These are phyloP conservation scores for Atrina japonica DNA, from an alignment of 2,888 invertebrate species.

Conservation along the genomic window DNA sequence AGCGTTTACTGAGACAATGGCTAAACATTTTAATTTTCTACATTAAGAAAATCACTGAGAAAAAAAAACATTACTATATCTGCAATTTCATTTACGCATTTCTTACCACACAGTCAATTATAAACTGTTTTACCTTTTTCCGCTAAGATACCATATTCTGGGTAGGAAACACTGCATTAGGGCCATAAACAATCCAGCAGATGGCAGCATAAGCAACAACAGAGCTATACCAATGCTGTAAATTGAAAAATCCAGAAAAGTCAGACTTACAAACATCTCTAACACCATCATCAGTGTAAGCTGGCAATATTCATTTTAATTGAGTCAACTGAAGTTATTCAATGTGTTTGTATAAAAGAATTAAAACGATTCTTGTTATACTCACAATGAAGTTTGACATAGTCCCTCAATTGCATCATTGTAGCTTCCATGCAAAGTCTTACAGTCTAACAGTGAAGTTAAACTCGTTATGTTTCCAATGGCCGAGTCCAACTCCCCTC, in stretches of 20 bases:
- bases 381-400: slow-evolving; percentile 90
- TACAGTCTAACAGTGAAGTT: slow-evolving; percentile 91
- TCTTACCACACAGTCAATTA: no score
- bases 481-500: slow-evolving; percentile 58
- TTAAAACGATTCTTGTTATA: no score
- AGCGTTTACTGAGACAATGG: no score
- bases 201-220: slow-evolving; percentile 92
- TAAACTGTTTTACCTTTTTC: slow-evolving; percentile 86
- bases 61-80: no score
- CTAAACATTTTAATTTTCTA: no score
- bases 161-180: slow-evolving; percentile 96
- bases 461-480: slow-evolving; percentile 83
- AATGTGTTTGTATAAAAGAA: no score
- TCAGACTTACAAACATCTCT: not conserved
- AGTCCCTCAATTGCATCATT: slow-evolving; percentile 89
- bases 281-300: not conserved
- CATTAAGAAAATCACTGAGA: no score
- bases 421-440: slow-evolving; percentile 91
- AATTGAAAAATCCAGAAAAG: not conserved
- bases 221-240: slow-evolving; percentile 83
- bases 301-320: no score
- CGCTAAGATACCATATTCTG: slow-evolving; percentile 97
- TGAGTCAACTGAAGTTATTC: no score
- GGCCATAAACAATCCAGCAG: slow-evolving; percentile 94
- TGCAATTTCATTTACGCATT: no score